Evolutionary conservation across 2,888 invertebrate genomes (phyloP), one percentile per base, ranked within the genome.

Genomic region (Nomada ferruginata): DNA sequence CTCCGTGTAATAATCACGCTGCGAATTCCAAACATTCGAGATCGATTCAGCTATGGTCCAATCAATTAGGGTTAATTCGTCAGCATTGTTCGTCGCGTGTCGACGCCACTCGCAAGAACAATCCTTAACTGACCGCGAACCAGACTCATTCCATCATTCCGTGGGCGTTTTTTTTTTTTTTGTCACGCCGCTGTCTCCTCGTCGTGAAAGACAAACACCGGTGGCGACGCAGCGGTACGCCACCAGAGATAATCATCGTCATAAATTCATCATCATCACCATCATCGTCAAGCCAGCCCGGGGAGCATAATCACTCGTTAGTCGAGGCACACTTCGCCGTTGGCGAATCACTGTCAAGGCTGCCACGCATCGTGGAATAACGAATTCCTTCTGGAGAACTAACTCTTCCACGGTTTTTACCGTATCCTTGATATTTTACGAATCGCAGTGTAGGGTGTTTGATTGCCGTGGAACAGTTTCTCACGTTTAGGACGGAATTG

Each of bases 251-350:
- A 91, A 91, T 91, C 89, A 89, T 89, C 89, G 86, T 89, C 90
- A 89, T 91, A 90, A 91, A 91, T 91, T 90, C 87, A 91, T 90
- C 89, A 90, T 89, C 88, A 90, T 89, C 90, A 87, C 86, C 85
- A 89, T 86, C 85, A 82, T 87, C 82, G 83, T 84, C 85, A 72
- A 81, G 69, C 47, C 52, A 57, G 81, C 66, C 81, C 78, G 64
- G 20, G 29, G 80, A 87, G 89, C 83, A 85, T 88, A 89, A 90
- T 91, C 87, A 88, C 88, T 90, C 89, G 87, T 88, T 89, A 84
- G 76, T 82, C 83, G 72, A 76, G 77, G 84, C 78, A 76, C 74
- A 69, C 57, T 73, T 65, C 57, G 85, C 83, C 79, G 77, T 74
- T 68, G 79, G 83, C 78, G 82, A 85, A 83, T 89, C 87, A 89